phyloP scores from a whole-genome alignment of 2,888 invertebrate species.

The Erebia aethiops region DNA sequence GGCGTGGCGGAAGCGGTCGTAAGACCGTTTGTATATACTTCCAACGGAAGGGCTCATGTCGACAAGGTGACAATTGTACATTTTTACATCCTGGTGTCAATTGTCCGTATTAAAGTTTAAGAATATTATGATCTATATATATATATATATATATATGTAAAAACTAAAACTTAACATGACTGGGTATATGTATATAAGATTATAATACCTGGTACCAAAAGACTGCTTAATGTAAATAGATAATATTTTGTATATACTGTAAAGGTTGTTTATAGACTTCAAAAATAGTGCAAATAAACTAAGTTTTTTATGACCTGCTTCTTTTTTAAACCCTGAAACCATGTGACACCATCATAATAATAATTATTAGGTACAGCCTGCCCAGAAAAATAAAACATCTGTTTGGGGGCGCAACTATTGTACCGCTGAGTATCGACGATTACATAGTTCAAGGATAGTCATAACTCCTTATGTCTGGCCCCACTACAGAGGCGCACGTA shows the following conservation, averaged over 20 bases:
- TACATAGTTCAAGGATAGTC: too few species aligned
- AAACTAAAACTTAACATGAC: conserved; percentile 5
- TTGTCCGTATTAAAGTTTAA: conserved; percentile 72
- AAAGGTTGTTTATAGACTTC: conserved; percentile 38
- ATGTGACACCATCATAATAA: neutral
- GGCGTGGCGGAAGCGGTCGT: conserved; percentile 79
- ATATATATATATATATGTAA: conserved; percentile 9
- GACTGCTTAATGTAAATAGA: conserved; percentile 60
- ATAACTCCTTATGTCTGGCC: too few species aligned
- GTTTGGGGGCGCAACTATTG: too few species aligned
- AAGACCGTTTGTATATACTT: conserved; percentile 89
- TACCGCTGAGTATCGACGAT: too few species aligned
- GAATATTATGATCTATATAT: conserved; percentile 10
- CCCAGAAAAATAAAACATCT: too few species aligned
- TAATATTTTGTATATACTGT: conserved; percentile 53
- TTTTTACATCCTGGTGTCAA: conserved; percentile 90
- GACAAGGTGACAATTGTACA: conserved; percentile 91
- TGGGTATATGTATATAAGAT: conserved; percentile 25
- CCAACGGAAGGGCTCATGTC: conserved; percentile 90
- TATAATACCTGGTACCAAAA: conserved; percentile 50
- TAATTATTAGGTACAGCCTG: too few species aligned
- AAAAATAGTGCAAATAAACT: conserved; percentile 44
- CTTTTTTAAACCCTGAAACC: neutral
- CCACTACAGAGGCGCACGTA: too few species aligned
- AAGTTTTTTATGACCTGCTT: conserved; percentile 23